A percentile compares a stretch with the other conserved stretches of the same genome.
Evolutionary conservation across 2,888 invertebrate species (phyloP).

Genomic region (Lochmaea capreae): DNA sequence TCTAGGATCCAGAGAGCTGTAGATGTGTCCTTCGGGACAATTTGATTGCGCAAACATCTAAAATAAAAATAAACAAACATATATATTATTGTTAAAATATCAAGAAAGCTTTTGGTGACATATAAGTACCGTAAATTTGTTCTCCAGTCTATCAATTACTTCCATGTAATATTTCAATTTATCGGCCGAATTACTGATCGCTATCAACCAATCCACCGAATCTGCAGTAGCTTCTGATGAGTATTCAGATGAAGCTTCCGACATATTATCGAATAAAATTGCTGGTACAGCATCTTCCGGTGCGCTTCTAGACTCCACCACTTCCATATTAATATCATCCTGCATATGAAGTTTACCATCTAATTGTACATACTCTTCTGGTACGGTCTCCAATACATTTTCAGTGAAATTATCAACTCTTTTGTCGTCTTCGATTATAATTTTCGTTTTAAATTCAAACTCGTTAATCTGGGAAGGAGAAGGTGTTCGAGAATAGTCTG

Average conservation of each 20-base stretch:
- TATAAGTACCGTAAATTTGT: conserved; percentile 33
- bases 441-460: neutral
- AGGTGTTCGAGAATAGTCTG: neutral
- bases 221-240: neutral
- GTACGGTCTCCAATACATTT: neutral
- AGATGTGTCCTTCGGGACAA: conserved; percentile 2
- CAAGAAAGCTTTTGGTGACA: no score
- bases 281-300: neutral
- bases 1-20: conserved; percentile 9
- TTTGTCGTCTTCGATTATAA: neutral
- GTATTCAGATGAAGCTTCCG: neutral
- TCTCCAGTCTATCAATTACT: conserved; percentile 40
- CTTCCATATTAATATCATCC: neutral
- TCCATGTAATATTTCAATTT: conserved; percentile 41
- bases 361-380: neutral
- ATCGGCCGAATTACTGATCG: conserved; percentile 1
- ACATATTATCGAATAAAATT: neutral
- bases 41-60: neutral
- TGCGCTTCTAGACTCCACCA: neutral
- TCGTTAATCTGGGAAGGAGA: neutral
- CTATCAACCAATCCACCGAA: neutral
- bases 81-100: neutral
- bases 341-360: neutral
- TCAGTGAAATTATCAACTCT: neutral
- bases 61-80: neutral